Conservation (phyloP, 2,113 vertebrate species). For the Pipra filicauda region DNA sequence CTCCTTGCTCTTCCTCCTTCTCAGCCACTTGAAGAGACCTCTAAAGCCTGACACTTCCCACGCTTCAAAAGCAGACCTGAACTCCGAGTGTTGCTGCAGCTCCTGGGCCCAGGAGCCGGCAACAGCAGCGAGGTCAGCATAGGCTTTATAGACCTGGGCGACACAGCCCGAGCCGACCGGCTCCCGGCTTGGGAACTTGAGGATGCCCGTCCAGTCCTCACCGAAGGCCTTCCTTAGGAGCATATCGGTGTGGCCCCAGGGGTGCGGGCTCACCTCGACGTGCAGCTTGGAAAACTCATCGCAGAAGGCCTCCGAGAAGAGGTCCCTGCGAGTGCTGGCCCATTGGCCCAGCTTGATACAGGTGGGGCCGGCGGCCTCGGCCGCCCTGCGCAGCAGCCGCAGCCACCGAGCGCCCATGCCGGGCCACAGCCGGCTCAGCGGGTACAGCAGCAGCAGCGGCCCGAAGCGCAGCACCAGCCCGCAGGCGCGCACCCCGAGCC, state of each 20-base stretch:
- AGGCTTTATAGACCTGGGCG: slow-evolving; percentile 92
- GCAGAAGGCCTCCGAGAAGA: slow-evolving; percentile 89
- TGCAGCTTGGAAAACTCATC: slow-evolving; percentile 87
- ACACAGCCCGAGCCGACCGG: slow-evolving; percentile 92
- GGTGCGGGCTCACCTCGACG: slow-evolving; percentile 82
- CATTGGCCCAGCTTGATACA: slow-evolving; percentile 95
- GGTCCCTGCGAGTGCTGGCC: slow-evolving; percentile 92
- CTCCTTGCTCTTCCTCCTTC: slow-evolving; percentile 45
- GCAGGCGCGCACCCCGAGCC: slow-evolving; percentile 78
- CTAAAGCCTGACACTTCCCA: slow-evolving; percentile 77
- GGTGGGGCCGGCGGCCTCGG: slow-evolving; percentile 87
- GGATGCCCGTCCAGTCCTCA: slow-evolving; percentile 77
- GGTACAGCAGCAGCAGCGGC: slow-evolving; percentile 85
- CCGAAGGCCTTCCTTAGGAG: slow-evolving; percentile 86
- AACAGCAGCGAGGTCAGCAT: slow-evolving; percentile 73
- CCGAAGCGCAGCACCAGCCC: slow-evolving; percentile 84
- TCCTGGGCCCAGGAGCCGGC: slow-evolving; percentile 61
- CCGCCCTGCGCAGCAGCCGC: slow-evolving; percentile 83
- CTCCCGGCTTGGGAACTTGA: slow-evolving; percentile 82
- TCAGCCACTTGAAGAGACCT: slow-evolving; percentile 51
- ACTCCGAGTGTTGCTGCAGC: slow-evolving; percentile 46
- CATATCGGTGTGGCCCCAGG: slow-evolving; percentile 85
- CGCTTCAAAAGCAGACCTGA: slow-evolving; percentile 71
- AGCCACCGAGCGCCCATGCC: slow-evolving; percentile 76
- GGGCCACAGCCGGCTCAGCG: slow-evolving; percentile 78